These are phyloP conservation scores for Xylocopa sonorina DNA, from an alignment of 1,140 invertebrate species.

Conservation along the genomic window DNA sequence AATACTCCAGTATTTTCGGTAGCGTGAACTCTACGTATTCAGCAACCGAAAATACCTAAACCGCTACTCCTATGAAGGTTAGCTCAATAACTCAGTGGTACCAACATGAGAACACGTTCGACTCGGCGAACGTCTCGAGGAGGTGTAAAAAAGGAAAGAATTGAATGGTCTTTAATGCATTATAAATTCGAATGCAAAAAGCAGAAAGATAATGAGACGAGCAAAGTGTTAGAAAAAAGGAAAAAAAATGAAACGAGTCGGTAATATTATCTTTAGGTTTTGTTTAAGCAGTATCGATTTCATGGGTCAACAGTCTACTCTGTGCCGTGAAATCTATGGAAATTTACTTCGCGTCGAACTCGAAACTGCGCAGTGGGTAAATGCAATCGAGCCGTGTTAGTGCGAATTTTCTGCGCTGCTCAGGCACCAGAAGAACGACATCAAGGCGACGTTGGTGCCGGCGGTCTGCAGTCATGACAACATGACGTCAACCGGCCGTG, in stretches of 20 bases:
- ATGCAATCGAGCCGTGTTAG: background rate
- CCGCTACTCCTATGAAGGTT: background rate
- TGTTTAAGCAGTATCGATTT: background rate
- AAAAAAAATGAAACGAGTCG: background rate
- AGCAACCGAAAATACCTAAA: background rate
- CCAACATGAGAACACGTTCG: background rate
- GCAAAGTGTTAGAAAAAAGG: background rate
- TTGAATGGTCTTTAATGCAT: background rate
- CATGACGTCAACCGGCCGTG: conserved; percentile 81
- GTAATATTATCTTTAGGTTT: background rate
- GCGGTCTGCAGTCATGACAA: conserved; percentile 64
- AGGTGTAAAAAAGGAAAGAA: background rate
- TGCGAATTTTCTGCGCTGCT: conserved; percentile 69
- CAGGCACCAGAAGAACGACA: conserved; percentile 36
- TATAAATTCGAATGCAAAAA: background rate
- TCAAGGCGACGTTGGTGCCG: conserved; percentile 59
- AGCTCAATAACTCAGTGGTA: conserved; percentile 4
- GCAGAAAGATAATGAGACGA: background rate
- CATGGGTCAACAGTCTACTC: no score
- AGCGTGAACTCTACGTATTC: background rate
- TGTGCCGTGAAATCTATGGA: background rate
- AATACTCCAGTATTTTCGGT: background rate
- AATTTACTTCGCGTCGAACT: background rate
- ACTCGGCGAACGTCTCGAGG: background rate
- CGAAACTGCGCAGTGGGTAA: background rate